Conservation (phyloP, 2,113 vertebrate species). For the Stomatorhinus ivindoensis region DNA sequence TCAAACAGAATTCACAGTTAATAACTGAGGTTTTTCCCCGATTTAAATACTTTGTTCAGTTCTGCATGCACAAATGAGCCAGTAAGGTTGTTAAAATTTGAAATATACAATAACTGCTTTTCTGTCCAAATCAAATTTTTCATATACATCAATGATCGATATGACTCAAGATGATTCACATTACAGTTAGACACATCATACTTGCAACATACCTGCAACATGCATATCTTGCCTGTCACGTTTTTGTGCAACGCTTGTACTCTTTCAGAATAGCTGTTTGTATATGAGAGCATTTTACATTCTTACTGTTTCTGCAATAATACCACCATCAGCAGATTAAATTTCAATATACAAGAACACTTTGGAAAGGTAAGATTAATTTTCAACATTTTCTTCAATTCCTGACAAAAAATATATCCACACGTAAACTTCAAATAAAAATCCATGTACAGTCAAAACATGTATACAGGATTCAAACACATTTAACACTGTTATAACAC, state of each 20-base stretch:
- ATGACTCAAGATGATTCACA: neutral
- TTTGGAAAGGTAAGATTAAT: neutral
- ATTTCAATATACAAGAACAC: neutral
- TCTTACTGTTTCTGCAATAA: neutral
- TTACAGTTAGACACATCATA: neutral
- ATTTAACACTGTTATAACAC: neutral
- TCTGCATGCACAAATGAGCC: neutral
- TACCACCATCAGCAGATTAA: neutral
- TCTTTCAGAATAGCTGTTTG: neutral
- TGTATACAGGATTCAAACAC: neutral
- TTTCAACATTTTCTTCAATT: neutral
- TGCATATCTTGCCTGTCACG: neutral
- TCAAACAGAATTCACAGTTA: neutral
- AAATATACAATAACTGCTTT: neutral
- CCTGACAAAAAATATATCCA: neutral
- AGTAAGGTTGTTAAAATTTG: neutral
- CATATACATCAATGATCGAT: neutral
- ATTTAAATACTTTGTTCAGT: neutral
- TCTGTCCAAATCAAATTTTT: neutral
- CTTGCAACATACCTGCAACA: neutral
- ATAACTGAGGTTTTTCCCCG: neutral
- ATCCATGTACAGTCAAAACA: neutral
- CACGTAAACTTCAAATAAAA: neutral
- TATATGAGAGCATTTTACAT: neutral
- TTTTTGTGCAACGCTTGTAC: neutral